phyloP scores from a whole-genome alignment of 2,113 vertebrate species.

The Grus americana region DNA sequence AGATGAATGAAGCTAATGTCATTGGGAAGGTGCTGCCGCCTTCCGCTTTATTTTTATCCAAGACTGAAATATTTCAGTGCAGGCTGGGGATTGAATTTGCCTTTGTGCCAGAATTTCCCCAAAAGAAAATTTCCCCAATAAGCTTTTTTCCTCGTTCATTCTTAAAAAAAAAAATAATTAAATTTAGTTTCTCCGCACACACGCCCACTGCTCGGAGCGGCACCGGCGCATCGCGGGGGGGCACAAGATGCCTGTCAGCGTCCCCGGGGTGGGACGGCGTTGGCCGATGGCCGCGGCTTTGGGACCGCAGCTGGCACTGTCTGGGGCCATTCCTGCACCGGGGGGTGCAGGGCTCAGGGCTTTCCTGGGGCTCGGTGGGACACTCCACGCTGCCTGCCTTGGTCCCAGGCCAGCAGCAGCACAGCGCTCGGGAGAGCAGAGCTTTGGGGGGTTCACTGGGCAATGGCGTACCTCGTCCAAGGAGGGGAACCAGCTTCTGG shows the following conservation, averaged over 20 bases:
- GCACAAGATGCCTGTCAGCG: rapidly evolving
- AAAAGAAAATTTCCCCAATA: neutral
- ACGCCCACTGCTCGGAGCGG: rapidly evolving
- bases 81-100: too few species aligned
- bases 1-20: conserved; percentile 44
- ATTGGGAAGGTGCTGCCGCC: conserved; percentile 25
- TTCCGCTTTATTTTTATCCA: conserved; percentile 44
- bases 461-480: too few species aligned
- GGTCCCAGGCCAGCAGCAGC: neutral
- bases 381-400: neutral
- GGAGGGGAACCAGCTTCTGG: neutral
- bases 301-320: rapidly evolving
- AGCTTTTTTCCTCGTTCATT: neutral
- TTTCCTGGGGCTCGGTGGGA: rapidly evolving
- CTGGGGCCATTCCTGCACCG: neutral
- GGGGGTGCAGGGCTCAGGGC: neutral
- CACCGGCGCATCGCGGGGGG: rapidly evolving
- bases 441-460: neutral
- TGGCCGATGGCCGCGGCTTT: neutral
- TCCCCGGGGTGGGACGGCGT: rapidly evolving
- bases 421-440: rapidly evolving
- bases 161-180: neutral
- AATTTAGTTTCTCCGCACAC: rapidly evolving
- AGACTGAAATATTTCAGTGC: too few species aligned
- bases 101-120: neutral